These are phyloP conservation scores for Mellilla xanthometata DNA, from an alignment of 2,888 invertebrate genomes.

Conservation along the genomic window DNA sequence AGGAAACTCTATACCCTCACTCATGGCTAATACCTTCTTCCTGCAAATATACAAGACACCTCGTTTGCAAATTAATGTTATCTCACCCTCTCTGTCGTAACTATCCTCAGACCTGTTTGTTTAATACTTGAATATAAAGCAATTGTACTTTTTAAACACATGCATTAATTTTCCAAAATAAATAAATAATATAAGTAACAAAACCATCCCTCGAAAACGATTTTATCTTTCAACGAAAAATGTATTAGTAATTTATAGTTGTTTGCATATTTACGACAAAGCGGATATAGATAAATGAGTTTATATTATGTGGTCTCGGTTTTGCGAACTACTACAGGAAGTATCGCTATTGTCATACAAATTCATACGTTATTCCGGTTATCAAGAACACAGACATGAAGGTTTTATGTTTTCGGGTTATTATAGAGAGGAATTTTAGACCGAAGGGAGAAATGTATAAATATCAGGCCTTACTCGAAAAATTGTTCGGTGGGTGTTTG, in stretches of 20 bases:
- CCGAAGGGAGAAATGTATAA: conserved; percentile 2
- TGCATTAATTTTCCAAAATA: no score
- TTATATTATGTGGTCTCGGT: conserved; percentile 17
- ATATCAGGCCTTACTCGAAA: conserved; percentile 88
- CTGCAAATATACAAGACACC: conserved; percentile 79
- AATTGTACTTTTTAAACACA: neutral
- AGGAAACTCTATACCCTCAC: conserved; percentile 91
- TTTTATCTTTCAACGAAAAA: conserved; percentile 8
- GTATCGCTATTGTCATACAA: conserved; percentile 16
- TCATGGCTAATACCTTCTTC: conserved; percentile 92
- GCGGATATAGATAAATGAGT: conserved; percentile 22
- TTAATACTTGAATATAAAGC: no score
- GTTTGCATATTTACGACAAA: conserved; percentile 15
- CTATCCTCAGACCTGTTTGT: no score
- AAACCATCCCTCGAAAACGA: no score
- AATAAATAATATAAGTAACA: no score
- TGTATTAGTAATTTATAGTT: conserved; percentile 14
- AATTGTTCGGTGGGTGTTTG: conserved; percentile 95
- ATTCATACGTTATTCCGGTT: conserved; percentile 7
- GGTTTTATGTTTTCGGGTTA: neutral
- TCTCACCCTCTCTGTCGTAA: no score
- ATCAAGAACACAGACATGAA: no score
- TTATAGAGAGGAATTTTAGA: no score
- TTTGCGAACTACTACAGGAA: conserved; percentile 14
- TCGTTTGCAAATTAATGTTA: no score